Base-by-base conservation (phyloP, 2,888 invertebrate species). In the Tipula lateralis region DNA sequence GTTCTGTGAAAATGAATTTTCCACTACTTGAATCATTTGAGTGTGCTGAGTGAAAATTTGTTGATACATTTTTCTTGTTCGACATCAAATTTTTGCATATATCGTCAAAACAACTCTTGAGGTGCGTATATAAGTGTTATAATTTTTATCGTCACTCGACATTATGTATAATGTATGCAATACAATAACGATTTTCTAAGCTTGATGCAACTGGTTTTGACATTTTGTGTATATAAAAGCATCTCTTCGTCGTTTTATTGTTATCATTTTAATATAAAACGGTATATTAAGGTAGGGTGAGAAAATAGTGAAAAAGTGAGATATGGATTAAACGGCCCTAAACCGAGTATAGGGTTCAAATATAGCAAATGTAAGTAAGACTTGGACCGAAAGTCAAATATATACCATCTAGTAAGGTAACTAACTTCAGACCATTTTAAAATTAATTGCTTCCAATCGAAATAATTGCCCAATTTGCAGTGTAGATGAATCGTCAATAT, bases 1-100 rank as follows among this genome's bases (percentile, higher is more conserved):
- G n/a, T n/a, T n/a, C 19, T 9, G 24, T 66, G 66, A 12, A 66
- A 66, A 66, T 66, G 66, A 9, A 66, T 66, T 66, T 66, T 66
- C 66, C 66, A 66, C 66, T 66, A 66, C 66, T 66, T 66, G 24
- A 66, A 66, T 66, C 24, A 66, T 66, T 66, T 66, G 66, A 66
- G 66, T n/a, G n/a, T 66, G 66, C 66, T 66, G 66, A 66, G 66
- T 66, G 66, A 66, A 66, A 50, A 66, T 66, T 66, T 66, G 19
- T 66, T 66, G 66, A 66, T 66, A 66, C 24, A 66, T 66, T 66
- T 24, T 66, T 24, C 24, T 66, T 66, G 24, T 66, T 24, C 66
- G 24, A 66, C 66, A 66, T 24, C 24, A 24, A 66, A 66, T 19
- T 66, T 66, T 24, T 24, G 9, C 66, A 66, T 66, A 24, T 66